phyloP scores from a whole-genome alignment of 2,113 vertebrate genomes.

The Calcarius ornatus region DNA sequence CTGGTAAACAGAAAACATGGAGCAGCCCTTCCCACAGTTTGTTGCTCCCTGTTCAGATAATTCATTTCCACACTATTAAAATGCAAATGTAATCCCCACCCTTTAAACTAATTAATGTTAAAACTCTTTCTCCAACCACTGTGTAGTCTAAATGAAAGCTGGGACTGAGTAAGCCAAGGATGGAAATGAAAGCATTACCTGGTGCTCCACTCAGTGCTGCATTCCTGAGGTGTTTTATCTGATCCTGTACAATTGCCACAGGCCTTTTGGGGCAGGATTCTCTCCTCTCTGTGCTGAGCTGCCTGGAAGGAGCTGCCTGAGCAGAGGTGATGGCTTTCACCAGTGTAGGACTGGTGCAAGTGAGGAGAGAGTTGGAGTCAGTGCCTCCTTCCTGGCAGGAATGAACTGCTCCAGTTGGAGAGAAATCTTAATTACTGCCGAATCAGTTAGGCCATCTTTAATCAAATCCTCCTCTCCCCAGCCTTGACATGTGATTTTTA shows the following conservation, averaged over 20 bases:
- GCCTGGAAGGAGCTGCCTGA: not conserved
- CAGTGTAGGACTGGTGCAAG: not conserved
- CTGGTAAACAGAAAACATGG: not conserved
- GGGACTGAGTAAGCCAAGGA: not conserved
- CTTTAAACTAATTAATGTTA: conserved; percentile 41
- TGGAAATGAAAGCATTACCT: conserved; percentile 16
- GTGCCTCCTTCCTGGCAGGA: conserved; percentile 3
- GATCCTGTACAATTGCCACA: conserved; percentile 3
- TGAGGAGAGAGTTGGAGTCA: not conserved
- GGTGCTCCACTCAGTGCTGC: conserved; percentile 9
- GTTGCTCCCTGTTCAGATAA: not conserved
- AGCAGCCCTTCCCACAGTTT: conserved; percentile 5
- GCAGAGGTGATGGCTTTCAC: not conserved
- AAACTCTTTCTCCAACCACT: not conserved
- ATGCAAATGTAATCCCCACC: not conserved
- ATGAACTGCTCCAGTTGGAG: not conserved
- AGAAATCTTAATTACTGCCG: conserved; percentile 10
- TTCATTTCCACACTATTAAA: conserved; percentile 41
- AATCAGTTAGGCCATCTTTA: conserved; percentile 43
- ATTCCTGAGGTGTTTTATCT: conserved; percentile 60
- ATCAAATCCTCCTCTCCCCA: conserved; percentile 5
- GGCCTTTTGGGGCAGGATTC: not conserved
- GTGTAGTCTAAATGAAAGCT: conserved; percentile 18
- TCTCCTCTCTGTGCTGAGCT: not conserved
- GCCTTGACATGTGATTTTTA: conserved; percentile 40